phyloP scores from a whole-genome alignment of 2,113 vertebrate species.

The Vulpes vulpes region DNA sequence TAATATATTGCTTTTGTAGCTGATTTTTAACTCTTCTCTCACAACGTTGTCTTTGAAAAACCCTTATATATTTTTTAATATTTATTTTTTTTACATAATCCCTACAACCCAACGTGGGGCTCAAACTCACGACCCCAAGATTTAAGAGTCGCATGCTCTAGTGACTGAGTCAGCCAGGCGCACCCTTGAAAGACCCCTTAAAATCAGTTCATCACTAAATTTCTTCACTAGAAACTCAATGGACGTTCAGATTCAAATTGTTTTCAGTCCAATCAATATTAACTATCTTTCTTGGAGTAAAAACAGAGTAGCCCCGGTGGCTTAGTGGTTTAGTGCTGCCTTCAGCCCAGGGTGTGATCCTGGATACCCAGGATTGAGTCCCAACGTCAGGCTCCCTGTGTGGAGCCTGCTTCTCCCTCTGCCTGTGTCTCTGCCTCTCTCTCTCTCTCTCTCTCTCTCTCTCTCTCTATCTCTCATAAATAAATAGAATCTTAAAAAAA shows the following conservation, averaged over 20 bases:
- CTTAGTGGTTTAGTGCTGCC: too few relatives aligned
- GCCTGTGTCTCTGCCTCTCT: too few relatives aligned
- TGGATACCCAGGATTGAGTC: too few relatives aligned
- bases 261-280: conserved; percentile 18
- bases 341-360: too few relatives aligned
- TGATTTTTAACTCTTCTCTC: neutral
- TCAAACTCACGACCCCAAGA: neutral
- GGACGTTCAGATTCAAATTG: conserved; percentile 31
- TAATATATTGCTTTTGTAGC: neutral
- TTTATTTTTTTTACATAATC: neutral
- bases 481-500: neutral
- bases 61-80: neutral
- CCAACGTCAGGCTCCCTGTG: too few relatives aligned
- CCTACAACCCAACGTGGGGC: neutral
- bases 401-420: too few relatives aligned
- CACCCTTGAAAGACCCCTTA: neutral
- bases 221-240: conserved; percentile 6
- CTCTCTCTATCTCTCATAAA: too few relatives aligned
- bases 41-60: neutral
- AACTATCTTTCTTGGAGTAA: neutral
- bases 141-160: neutral
- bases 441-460: too few relatives aligned
- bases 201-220: neutral
- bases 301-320: neutral
- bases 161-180: neutral